Conservation (phyloP, 2,797 vertebrate genomes). For the Thripadectes ignobilis region DNA sequence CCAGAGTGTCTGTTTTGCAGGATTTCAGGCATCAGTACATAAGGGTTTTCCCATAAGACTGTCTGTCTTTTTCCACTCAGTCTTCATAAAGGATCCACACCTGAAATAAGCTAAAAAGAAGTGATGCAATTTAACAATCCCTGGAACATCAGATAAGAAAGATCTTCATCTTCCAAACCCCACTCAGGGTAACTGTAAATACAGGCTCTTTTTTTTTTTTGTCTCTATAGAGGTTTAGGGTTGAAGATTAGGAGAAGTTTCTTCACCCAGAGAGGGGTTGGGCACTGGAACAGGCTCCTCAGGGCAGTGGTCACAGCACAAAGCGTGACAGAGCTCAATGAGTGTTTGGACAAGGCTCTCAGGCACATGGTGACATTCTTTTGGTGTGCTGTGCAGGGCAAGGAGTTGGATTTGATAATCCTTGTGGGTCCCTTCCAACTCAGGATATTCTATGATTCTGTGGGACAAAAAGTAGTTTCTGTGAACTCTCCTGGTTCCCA, state of each 20-base stretch:
- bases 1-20: too few species aligned
- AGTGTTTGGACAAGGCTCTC: neutral
- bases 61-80: neutral
- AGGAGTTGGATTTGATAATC: neutral
- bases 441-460: neutral
- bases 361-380: neutral
- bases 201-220: neutral
- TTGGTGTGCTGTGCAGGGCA: neutral
- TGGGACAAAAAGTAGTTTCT: neutral
- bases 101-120: neutral
- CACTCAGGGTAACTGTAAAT: neutral
- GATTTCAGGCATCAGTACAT: too few species aligned
- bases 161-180: neutral
- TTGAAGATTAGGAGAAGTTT: neutral
- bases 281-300: neutral
- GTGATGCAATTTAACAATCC: neutral
- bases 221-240: neutral
- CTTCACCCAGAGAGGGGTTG: neutral
- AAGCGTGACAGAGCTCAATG: neutral
- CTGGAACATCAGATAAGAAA: neutral
- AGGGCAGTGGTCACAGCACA: neutral
- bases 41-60: neutral
- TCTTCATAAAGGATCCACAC: neutral
- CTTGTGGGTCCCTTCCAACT: neutral
- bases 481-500: neutral